phyloP scores from a whole-genome alignment of 2,888 invertebrate species.

The Drosophila gaucha region DNA sequence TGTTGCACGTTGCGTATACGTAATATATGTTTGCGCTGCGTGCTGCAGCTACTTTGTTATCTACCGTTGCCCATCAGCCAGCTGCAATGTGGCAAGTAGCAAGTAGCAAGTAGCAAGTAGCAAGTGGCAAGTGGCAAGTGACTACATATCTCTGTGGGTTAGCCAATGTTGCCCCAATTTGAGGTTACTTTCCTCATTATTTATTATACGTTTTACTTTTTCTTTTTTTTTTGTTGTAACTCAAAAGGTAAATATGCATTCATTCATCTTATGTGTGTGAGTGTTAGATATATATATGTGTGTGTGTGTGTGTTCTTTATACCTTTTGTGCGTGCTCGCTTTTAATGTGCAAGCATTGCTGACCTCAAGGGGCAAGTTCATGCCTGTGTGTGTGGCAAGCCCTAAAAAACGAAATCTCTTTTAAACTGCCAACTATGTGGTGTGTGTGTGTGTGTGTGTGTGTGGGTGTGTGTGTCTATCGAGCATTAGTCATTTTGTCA shows the following conservation, averaged over 20 bases:
- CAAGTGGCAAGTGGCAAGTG: conserved; percentile 33
- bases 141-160: conserved; percentile 41
- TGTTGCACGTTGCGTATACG: conserved; percentile 76
- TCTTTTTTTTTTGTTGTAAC: conserved; percentile 27
- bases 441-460: conserved; percentile 5
- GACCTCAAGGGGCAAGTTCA: conserved; percentile 27
- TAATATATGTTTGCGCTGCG: conserved; percentile 59
- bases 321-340: conserved; percentile 68
- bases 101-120: conserved; percentile 12
- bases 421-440: conserved; percentile 41
- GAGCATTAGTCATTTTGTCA: conserved; percentile 35
- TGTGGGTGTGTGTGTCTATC: conserved; percentile 12
- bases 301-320: conserved; percentile 48
- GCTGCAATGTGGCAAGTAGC: conserved; percentile 10
- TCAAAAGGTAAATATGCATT: conserved; percentile 73
- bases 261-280: conserved; percentile 48
- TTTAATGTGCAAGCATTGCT: conserved; percentile 29
- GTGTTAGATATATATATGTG: background rate
- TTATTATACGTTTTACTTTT: conserved; percentile 15
- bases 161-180: conserved; percentile 72
- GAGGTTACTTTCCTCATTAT: conserved; percentile 45
- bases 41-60: conserved; percentile 74
- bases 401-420: conserved; percentile 23
- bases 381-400: conserved; percentile 12
- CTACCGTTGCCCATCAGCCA: conserved; percentile 25